Percentiles rank a stretch among this genome's conserved stretches.
Conservation (phyloP, 2,113 vertebrate genomes). For the Lamprologus tigripictilis region DNA sequence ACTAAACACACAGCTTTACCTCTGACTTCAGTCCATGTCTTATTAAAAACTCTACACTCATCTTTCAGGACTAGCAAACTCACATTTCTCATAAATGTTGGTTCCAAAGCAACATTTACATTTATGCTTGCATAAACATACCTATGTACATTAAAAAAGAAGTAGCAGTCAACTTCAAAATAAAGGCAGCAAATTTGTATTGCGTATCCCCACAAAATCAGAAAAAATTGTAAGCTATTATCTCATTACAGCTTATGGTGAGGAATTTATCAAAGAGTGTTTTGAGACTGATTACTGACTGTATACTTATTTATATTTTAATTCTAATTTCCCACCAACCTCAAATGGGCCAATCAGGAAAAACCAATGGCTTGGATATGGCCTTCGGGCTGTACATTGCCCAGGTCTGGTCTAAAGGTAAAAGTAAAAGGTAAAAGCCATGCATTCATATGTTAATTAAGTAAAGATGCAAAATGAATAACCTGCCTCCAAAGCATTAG, state of each 20-base stretch:
- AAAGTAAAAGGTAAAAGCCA: not conserved
- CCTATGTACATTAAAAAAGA: not conserved
- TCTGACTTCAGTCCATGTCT: not conserved
- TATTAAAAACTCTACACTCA: not conserved
- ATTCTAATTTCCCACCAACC: not conserved
- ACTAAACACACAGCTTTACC: not conserved
- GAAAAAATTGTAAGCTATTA: not conserved
- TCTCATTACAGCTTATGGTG: not conserved
- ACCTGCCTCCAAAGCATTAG: not conserved
- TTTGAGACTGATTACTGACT: not conserved
- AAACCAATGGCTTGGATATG: not conserved
- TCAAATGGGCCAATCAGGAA: not conserved
- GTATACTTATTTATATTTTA: not conserved
- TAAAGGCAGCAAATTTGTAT: not conserved
- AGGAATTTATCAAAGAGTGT: not conserved
- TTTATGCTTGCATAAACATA: not conserved
- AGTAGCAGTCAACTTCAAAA: not conserved
- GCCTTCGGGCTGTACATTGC: not conserved
- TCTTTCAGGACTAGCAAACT: not conserved
- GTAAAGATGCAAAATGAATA: not conserved
- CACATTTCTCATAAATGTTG: not conserved
- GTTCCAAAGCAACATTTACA: not conserved
- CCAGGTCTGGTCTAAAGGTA: not conserved
- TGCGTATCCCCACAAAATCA: not conserved
- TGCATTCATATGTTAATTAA: not conserved